Conservation (phyloP, 1,140 invertebrate genomes). For the Proctacanthus coquilletti region DNA sequence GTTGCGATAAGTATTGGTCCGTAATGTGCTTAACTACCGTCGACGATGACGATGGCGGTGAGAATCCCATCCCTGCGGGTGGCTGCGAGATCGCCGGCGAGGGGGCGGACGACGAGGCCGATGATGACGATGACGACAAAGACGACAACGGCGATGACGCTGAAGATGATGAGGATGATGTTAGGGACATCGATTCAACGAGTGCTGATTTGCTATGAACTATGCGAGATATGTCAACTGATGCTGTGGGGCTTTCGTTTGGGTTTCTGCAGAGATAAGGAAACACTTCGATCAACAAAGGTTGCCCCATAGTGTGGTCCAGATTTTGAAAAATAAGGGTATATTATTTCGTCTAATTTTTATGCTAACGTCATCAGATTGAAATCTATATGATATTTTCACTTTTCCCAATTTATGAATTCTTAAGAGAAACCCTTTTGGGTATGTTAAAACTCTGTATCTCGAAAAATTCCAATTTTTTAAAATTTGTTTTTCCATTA, state of each 20-base stretch:
- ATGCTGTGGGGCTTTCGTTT: constrained; percentile 2
- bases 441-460: background rate
- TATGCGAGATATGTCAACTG: constrained; percentile 2
- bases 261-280: constrained; percentile 3
- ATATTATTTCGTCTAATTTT: too few species aligned
- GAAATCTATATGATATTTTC: too few species aligned
- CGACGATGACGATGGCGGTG: constrained; percentile 20
- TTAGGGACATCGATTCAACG: background rate
- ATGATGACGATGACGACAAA: background rate
- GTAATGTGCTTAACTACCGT: background rate
- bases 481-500: too few species aligned
- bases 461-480: background rate
- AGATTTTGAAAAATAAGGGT: too few species aligned
- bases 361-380: too few species aligned
- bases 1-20: background rate
- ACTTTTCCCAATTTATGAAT: too few species aligned
- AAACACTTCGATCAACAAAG: too few species aligned
- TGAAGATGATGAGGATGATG: background rate
- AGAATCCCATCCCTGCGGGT: constrained; percentile 20
- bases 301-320: too few species aligned
- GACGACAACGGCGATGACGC: background rate
- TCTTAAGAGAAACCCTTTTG: too few species aligned
- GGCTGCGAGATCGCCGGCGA: constrained; percentile 29
- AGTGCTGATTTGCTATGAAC: background rate
- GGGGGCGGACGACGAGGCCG: constrained; percentile 26